A percentile compares a stretch with the other conserved stretches of the same genome.
These are phyloP conservation scores for Scotopteryx bipunctaria DNA, from an alignment of 2,888 invertebrate species.

Conservation along the genomic window DNA sequence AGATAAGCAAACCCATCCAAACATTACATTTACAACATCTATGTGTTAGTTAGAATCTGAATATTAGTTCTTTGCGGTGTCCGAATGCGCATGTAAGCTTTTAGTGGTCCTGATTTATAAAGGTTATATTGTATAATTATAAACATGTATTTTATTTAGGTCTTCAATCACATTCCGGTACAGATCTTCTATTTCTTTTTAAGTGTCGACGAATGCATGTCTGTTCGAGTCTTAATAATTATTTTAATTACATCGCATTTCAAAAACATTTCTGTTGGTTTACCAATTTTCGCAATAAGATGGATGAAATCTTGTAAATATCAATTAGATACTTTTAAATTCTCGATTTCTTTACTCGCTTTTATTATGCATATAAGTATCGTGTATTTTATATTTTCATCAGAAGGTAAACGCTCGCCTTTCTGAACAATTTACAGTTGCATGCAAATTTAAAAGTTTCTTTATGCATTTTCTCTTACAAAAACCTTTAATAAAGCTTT, in stretches of 20 bases:
- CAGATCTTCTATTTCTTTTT: not conserved
- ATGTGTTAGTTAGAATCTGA: constrained; percentile 6
- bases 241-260: not conserved
- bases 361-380: constrained; percentile 1
- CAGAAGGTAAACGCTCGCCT: too few relatives aligned
- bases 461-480: not conserved
- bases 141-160: too few relatives aligned
- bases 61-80: not conserved
- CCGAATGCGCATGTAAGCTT: constrained; percentile 21
- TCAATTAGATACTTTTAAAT: not conserved
- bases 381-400: not conserved
- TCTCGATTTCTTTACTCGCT: constrained; percentile 1
- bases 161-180: not conserved
- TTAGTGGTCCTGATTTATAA: not conserved
- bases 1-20: constrained; percentile 1
- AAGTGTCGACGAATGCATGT: constrained; percentile 3
- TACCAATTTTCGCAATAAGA: too few relatives aligned
- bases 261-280: not conserved
- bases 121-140: too few relatives aligned
- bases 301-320: not conserved
- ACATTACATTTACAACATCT: constrained; percentile 10
- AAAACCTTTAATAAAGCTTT: constrained; percentile 18
- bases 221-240: not conserved
- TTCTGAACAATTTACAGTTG: too few relatives aligned
- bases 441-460: constrained; percentile 13